Percentiles rank a stretch among this genome's conserved stretches.
Conservation (phyloP, 2,888 invertebrate species). For the Habroteleia sp. region DNA sequence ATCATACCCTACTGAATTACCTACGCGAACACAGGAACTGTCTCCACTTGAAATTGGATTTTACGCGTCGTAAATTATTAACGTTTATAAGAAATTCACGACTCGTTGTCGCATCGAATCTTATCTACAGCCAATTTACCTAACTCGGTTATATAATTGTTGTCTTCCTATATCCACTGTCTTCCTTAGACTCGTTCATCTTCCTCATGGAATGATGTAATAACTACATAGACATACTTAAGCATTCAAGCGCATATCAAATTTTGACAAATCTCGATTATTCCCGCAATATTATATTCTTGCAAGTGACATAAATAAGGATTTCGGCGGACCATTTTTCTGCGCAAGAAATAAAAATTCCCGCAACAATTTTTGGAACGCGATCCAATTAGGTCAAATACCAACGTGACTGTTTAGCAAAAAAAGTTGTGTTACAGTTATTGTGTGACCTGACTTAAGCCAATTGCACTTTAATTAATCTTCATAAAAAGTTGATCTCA, state of each 20-base stretch:
- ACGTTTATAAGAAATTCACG: conserved; percentile 64
- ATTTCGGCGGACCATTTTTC: background rate
- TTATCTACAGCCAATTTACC: conserved; percentile 63
- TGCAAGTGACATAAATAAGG: conserved; percentile 2
- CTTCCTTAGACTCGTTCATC: conserved; percentile 45
- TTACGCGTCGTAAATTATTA: conserved; percentile 65
- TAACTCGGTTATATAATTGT: conserved; percentile 63
- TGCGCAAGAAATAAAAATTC: too few relatives aligned
- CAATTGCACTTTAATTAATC: too few relatives aligned
- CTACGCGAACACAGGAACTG: conserved; percentile 60
- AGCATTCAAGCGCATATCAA: conserved; percentile 13
- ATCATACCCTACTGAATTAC: conserved; percentile 59
- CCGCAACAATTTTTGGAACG: too few relatives aligned
- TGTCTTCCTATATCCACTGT: conserved; percentile 50
- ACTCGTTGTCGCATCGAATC: conserved; percentile 63
- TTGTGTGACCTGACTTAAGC: too few relatives aligned
- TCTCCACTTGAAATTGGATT: conserved; percentile 63
- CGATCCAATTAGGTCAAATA: too few relatives aligned
- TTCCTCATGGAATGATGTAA: conserved; percentile 39
- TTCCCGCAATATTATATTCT: conserved; percentile 3
- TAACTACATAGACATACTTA: conserved; percentile 24
- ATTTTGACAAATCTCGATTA: conserved; percentile 4
- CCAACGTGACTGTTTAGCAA: too few relatives aligned
- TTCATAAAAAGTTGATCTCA: too few relatives aligned
- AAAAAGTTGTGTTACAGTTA: too few relatives aligned